Base-by-base conservation (phyloP, 1,140 invertebrate species). In the Brachionus manjavacas region DNA sequence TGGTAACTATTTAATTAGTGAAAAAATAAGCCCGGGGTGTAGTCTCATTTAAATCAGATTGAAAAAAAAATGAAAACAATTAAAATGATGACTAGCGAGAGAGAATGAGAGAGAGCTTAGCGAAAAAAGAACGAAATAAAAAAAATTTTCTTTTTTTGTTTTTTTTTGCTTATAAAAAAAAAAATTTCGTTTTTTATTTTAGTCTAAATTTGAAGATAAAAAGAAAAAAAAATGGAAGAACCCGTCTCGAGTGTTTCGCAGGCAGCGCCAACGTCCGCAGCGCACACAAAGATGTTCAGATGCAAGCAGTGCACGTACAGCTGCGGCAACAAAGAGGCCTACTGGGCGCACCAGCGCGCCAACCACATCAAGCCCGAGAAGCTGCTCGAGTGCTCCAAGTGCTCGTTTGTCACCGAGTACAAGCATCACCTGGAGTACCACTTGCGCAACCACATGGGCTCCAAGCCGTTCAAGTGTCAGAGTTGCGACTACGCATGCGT, bases 371-470 rank as follows among this genome's bases (percentile, higher is more conserved):
- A 95, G 86, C 92, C 92, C 0, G 96, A 98, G 84, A 97, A 97
- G 87, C 91, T 97, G 83, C 90, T 99, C 1, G 92, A 92, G 39
- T 99, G 98, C 86, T 93, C 94, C 0, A 92, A 94, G 86, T 99
- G 98, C 88, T 94, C 94, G 0, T 99, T 99, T 88, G 95, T 98
- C 0, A 99, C 98, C 0, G 96, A 99, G 88, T 97, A 96, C 90
- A 99, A 99, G 87, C 98, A 99, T 88, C 98, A 99, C 87, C 89
- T 99, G 12, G 96, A 99, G 87, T 99, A 99, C 87, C 98, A 98
- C 83, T 91, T 98, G 86, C 91, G 95, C 7, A 98, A 98, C 88
- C 98, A 99, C 88, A 92, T 94, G 86, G 95, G 96, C 8, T 94
- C 94, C 0, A 99, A 99, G 87, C 97, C 97, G 0, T 99, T 96